Evolutionary conservation across 1,140 invertebrate genomes (phyloP).

Genomic region (Ips nitidus): DNA sequence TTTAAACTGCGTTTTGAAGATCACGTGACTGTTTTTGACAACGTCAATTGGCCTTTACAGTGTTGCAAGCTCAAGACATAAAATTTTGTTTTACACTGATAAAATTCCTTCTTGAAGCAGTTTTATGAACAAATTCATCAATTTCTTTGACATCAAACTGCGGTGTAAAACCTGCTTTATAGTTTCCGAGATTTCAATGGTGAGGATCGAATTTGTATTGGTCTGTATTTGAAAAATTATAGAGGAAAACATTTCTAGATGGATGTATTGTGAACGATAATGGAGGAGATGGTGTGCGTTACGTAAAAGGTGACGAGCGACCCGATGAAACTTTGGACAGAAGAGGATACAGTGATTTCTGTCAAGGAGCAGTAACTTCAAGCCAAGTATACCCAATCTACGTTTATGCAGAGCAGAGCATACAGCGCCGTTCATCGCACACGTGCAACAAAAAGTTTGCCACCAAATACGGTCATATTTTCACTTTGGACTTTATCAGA

Average conservation of each 20-base stretch:
- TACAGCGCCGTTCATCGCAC: constrained; percentile 65
- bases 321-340: constrained; percentile 70
- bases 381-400: constrained; percentile 82
- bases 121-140: no score
- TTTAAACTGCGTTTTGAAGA: no score
- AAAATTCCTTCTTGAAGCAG: no score
- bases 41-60: no score
- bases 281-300: constrained; percentile 83
- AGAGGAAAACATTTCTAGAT: constrained; percentile 47
- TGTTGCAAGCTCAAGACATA: no score
- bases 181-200: not conserved
- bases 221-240: not conserved
- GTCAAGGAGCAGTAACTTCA: constrained; percentile 76
- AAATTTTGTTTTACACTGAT: no score
- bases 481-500: constrained; percentile 82
- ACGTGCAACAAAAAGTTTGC: constrained; percentile 77
- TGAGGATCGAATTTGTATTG: not conserved
- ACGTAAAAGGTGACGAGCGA: constrained; percentile 76
- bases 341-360: constrained; percentile 73
- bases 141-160: no score
- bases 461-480: constrained; percentile 71
- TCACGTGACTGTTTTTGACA: no score
- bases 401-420: constrained; percentile 74
- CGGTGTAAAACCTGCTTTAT: no score
- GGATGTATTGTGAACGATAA: constrained; percentile 76